Percentiles rank a stretch among this genome's conserved stretches.
These are phyloP conservation scores for Sylvicola cinctus DNA, from an alignment of 2,888 invertebrate genomes.

Conservation along the genomic window DNA sequence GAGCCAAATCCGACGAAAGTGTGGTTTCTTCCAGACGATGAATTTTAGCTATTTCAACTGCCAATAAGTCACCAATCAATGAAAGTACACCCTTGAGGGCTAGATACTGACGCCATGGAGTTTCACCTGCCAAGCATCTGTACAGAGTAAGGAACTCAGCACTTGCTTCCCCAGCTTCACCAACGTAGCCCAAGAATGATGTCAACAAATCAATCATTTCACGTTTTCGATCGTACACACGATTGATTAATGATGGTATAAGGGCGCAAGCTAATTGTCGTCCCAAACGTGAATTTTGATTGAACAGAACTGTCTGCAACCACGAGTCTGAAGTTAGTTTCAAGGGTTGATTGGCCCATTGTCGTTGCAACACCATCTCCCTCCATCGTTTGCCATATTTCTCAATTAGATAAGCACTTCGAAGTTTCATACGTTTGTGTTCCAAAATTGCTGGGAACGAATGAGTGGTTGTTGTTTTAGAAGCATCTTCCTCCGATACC, in stretches of 20 bases:
- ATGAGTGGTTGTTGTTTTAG: conserved; percentile 5
- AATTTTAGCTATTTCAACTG: conserved; percentile 71
- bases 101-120: conserved; percentile 86
- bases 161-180: conserved; percentile 75
- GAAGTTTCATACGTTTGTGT: conserved; percentile 20
- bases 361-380: conserved; percentile 17
- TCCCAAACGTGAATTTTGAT: conserved; percentile 73
- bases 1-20: conserved; percentile 79
- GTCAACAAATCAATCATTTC: conserved; percentile 71
- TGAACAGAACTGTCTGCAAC: conserved; percentile 83
- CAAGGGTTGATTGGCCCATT: conserved; percentile 22
- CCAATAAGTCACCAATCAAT: conserved; percentile 67
- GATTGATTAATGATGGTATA: conserved; percentile 56
- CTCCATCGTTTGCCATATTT: conserved; percentile 58
- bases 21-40: conserved; percentile 82
- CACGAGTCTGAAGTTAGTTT: conserved; percentile 40
- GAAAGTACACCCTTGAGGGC: conserved; percentile 70
- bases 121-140: conserved; percentile 60
- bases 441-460: conserved; percentile 10
- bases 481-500: conserved; percentile 6
- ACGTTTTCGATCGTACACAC: conserved; percentile 41
- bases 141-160: conserved; percentile 78
- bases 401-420: conserved; percentile 40
- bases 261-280: conserved; percentile 78
- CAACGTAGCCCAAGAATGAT: conserved; percentile 68